Conservation (phyloP, 2,113 vertebrate species). For the Myodes glareolus region DNA sequence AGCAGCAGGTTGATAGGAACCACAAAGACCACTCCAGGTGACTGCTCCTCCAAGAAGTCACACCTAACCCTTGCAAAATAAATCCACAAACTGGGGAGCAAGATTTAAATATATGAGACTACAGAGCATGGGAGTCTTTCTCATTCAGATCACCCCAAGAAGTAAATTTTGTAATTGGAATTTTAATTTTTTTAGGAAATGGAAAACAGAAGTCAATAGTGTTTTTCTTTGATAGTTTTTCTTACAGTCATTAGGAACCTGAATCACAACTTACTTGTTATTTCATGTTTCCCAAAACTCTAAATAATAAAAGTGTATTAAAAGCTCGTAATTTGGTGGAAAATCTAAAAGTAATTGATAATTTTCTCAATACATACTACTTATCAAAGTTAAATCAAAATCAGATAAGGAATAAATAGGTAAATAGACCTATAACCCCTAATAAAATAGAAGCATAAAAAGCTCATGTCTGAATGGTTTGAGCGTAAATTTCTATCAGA, state of each 20-base stretch:
- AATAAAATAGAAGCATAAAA: background rate
- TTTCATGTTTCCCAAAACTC: background rate
- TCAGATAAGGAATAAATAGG: background rate
- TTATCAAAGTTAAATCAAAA: background rate
- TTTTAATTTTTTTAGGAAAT: constrained; percentile 48
- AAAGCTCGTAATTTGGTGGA: background rate
- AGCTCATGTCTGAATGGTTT: background rate
- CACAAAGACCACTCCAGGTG: background rate
- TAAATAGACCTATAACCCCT: background rate
- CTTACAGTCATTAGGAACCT: background rate
- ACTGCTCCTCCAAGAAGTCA: background rate
- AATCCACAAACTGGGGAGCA: background rate
- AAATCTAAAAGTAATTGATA: background rate
- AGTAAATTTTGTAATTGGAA: background rate
- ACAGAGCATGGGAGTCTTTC: too few relatives aligned
- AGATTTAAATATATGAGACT: background rate
- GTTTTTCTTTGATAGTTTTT: background rate
- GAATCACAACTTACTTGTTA: background rate
- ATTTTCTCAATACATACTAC: background rate
- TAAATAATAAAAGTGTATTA: background rate
- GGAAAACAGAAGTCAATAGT: background rate
- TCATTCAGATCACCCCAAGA: background rate
- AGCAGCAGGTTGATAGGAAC: background rate
- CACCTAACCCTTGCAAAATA: background rate
- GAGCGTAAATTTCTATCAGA: background rate